These are phyloP conservation scores for Vesta saturnalis DNA, from an alignment of 2,888 invertebrate species.

Conservation along the genomic window DNA sequence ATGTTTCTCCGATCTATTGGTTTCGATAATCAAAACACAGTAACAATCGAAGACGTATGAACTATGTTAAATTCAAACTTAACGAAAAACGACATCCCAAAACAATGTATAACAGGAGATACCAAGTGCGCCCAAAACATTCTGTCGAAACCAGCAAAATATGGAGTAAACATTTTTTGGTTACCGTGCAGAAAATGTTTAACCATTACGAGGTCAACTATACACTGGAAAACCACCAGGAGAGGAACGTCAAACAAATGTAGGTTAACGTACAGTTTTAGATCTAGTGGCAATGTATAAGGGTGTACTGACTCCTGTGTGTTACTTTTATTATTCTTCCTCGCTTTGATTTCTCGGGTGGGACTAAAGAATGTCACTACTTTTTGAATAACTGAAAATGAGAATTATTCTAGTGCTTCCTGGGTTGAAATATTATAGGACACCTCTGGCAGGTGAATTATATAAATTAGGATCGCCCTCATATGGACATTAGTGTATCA, in stretches of 20 bases:
- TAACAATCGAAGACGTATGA: conserved; percentile 27
- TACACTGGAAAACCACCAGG: conserved; percentile 19
- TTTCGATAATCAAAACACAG: conserved; percentile 19
- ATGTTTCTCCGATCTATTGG: conserved; percentile 27
- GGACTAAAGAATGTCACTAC: too few species aligned
- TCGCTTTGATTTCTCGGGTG: too few species aligned
- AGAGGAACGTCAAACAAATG: conserved; percentile 14
- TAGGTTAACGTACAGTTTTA: conserved; percentile 21
- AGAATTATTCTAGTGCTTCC: too few species aligned
- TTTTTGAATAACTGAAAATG: too few species aligned
- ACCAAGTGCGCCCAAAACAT: conserved; percentile 30
- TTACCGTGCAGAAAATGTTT: conserved; percentile 21
- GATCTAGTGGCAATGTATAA: conserved; percentile 14
- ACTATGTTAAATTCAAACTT: conserved; percentile 25
- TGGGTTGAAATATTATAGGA: too few species aligned
- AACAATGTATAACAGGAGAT: conserved; percentile 18
- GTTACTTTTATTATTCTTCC: too few species aligned
- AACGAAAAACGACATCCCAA: conserved; percentile 14
- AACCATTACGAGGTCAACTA: conserved; percentile 17
- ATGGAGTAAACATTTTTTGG: conserved; percentile 31
- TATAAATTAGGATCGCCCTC: too few species aligned
- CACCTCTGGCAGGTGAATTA: too few species aligned
- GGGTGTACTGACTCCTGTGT: too few species aligned
- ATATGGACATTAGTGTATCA: too few species aligned
- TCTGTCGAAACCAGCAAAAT: conserved; percentile 31